Evolutionary conservation across 2,797 vertebrate species (phyloP), one percentile per base, ranked within the genome.

Genomic region (Falco novaeseelandiae): DNA sequence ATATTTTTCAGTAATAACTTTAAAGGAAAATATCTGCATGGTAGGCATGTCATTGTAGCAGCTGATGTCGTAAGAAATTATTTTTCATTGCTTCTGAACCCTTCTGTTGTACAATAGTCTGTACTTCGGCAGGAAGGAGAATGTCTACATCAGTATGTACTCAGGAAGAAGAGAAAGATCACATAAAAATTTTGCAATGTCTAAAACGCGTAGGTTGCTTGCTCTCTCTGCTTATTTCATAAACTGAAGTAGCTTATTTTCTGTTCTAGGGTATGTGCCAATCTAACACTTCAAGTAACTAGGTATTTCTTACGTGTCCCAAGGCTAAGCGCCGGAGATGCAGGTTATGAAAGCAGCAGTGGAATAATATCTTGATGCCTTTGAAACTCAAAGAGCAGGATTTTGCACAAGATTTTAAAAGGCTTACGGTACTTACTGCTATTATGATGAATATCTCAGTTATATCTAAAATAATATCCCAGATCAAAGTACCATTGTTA

Each of bases 341-440:
- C 52, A 57, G 34, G 52, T 88, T 86, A 48, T 81, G 93, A 94
- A 95, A 94, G 76, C 87, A 63, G 18, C 23, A 61, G 63, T 67
- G 82, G 51, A 83, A 48, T 55, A 85, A 70, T 55, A 66, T 42
- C 51, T 62, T 26, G 19, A 72, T 55, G 65, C 17, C n/a, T 92
- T 90, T 92, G 40, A 69, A 91, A 88, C 36, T 25, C 49, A 90
- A 95, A 88, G 72, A 86, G 30, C 18, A 62, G 58, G 77, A 79
- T 84, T 96, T 95, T 79, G 42, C 66, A 26, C 26, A 81, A 91
- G 83, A 81, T 79, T 92, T 95, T 83, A 46, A 91, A 94, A 78
- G 44, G 57, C 44, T 95, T 85, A 59, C 6, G 20, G 40, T 77
- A 44, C 38, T 95, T 89, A 55, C 38, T 85, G 48, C n/a, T 87